Evolutionary conservation across 2,797 vertebrate species (phyloP), one percentile per base, ranked within the genome.

Genomic region (Lithobates pipiens): DNA sequence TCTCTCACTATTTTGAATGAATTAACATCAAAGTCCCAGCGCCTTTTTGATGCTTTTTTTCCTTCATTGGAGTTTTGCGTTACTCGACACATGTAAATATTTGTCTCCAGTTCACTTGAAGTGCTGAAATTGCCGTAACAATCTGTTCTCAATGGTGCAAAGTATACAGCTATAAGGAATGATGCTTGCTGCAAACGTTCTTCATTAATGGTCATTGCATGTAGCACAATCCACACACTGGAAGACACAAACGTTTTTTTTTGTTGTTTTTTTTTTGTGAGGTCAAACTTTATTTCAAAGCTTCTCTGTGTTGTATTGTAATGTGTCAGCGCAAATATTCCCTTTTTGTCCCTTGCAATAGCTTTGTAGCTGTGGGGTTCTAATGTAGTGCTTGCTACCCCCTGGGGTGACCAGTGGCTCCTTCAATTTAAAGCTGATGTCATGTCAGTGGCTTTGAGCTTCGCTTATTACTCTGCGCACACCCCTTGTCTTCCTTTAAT

Each of bases 351-450:
- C 42, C 72, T 36, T 63, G 71, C 80, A 46, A 39, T 39, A 13
- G 18, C 39, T 27, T 36, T 63, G 70, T 73, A 23, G 54, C 61
- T 65, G 80, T 25, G 80, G 21, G 39, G 46, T 25, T 65, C 25
- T 21, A 61, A 63, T 23, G 15, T 76, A 76, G 16, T 36, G 27
- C 32, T 69, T 61, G 34, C 10, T 34, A 36, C 29, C 9, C 29
- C 9, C 25, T 68, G 46, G 44, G 69, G 42, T 68, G 72, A 83
- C 61, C 71, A 65, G 36, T 34, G 44, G 69, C 46, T 29, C 63
- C 74, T 77, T 84, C 46, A 54, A 23, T 82, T 15, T 75, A 32
- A 75, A 44, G 44, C 68, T 80, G 39, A 25, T 44, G n/a, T 50
- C n/a, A 25, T 44, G 25, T 50, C 29, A 9, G 29, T 21, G 3